Evolutionary conservation across 2,113 vertebrate species (phyloP).

Genomic region (Lasiurus cinereus): DNA sequence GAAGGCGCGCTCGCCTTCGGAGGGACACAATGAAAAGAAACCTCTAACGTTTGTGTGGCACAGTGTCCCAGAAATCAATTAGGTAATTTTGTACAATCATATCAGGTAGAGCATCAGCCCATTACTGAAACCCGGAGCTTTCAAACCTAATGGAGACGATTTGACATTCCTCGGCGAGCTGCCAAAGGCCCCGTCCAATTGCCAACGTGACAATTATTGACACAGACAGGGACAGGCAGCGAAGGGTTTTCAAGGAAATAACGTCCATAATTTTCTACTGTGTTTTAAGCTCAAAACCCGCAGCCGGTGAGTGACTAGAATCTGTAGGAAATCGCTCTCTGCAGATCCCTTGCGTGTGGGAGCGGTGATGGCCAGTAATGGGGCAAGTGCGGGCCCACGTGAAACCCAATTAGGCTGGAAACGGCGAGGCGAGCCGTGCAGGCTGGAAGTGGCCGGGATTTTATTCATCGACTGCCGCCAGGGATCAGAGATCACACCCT

Average conservation of each 20-base stretch:
- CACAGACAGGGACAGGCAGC: slow-evolving; percentile 83
- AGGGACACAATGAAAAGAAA: slow-evolving; percentile 81
- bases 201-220: slow-evolving; percentile 88
- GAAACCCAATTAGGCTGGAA: slow-evolving; percentile 56
- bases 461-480: neutral
- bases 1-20: slow-evolving; percentile 75
- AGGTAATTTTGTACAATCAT: slow-evolving; percentile 87
- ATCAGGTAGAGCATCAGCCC: slow-evolving; percentile 85
- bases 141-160: slow-evolving; percentile 86
- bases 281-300: slow-evolving; percentile 84
- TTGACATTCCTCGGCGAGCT: slow-evolving; percentile 86
- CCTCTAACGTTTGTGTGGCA: slow-evolving; percentile 80
- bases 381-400: neutral
- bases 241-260: slow-evolving; percentile 87
- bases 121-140: slow-evolving; percentile 87
- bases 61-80: slow-evolving; percentile 86
- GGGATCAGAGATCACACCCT: neutral
- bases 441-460: neutral
- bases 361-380: neutral
- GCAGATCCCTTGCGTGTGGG: slow-evolving; percentile 31
- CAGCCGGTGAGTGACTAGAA: slow-evolving; percentile 81
- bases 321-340: slow-evolving; percentile 78
- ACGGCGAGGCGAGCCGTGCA: neutral
- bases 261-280: slow-evolving; percentile 86
- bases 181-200: slow-evolving; percentile 86